Base-by-base conservation (phyloP, 1,140 invertebrate genomes). In the Lucilia sericata region DNA sequence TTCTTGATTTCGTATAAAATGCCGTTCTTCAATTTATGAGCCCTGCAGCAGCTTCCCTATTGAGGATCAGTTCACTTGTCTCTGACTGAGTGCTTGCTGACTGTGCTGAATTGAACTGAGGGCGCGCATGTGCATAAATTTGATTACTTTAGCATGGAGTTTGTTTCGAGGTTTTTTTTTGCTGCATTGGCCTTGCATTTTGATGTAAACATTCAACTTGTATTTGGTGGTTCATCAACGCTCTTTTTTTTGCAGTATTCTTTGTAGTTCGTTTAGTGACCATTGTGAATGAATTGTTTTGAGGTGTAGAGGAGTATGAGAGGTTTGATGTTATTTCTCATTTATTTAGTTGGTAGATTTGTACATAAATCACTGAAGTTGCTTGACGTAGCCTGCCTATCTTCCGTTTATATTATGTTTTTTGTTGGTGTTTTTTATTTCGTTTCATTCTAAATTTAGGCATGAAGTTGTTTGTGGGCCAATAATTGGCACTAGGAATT, bases 81-180 rank as follows among this genome's bases (percentile, higher is more conserved):
- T 30, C 25, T 30, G 25, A 30, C 25, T 51, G n/a, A 34, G 14
- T 65, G 51, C 34, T 2, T 21, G 51, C 10, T 65, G 49, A 60
- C 25, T 55, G 55, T n/a, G 21, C 55, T 21, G 87, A 87, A 84
- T 86, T 10, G 86, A 87, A 83, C 86, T 86, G 87, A 84, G 47
- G 83, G 9, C 17, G 60, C 34, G 81, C 74, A 49, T 42, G 74
- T 21, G 30, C 76, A 84, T 85, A 87, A 88, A 87, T 87, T 89
- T 88, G 87, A 86, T 83, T 70, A 21, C 19, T 21, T 21, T 84
- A 87, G 86, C 85, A 85, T 86, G 86, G 25, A 5, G 42, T 10
- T 78, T 30, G 14, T 78, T 42, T 14, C 36, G 25, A 30, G 25
- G 25, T 34, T 36, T 47, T 21, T 47, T 21, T 25, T 47, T 49